Percentiles rank a stretch among this genome's conserved stretches.
phyloP scores from a whole-genome alignment of 2,113 vertebrate species.

The Grus americana region DNA sequence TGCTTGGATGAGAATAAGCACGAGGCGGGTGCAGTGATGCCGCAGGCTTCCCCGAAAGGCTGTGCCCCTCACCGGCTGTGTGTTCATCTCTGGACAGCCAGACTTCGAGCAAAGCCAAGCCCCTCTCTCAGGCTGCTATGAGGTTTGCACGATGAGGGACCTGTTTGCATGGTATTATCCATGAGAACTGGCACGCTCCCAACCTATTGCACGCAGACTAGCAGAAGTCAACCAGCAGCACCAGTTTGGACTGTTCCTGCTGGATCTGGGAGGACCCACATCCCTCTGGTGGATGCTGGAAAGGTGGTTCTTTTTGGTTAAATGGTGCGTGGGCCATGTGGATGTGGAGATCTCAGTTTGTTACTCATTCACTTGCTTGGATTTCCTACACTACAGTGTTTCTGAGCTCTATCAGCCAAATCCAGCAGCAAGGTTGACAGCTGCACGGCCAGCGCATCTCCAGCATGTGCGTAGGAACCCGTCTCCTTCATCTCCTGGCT shows the following conservation, averaged over 20 bases:
- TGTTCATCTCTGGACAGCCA: neutral
- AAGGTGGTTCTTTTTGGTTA: neutral
- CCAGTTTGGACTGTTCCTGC: too few species aligned
- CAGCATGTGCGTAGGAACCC: fast-evolving
- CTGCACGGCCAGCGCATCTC: neutral
- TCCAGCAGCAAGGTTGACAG: neutral
- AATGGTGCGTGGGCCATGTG: fast-evolving
- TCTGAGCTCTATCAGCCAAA: neutral
- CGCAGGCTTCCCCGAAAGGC: fast-evolving
- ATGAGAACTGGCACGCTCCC: neutral
- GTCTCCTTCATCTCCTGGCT: neutral
- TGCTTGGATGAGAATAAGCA: neutral
- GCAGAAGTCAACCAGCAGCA: neutral
- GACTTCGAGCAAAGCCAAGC: neutral
- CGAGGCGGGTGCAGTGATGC: neutral
- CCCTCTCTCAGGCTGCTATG: neutral
- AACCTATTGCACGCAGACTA: fast-evolving
- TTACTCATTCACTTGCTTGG: neutral
- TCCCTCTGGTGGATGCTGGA: neutral
- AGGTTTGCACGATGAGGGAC: neutral
- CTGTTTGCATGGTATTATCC: neutral
- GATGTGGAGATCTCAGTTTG: neutral
- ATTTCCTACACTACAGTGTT: neutral
- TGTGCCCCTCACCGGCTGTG: fast-evolving
- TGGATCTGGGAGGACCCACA: neutral